phyloP scores from a whole-genome alignment of 1,140 invertebrate genomes.

The Macrotrachela quadricornifera region DNA sequence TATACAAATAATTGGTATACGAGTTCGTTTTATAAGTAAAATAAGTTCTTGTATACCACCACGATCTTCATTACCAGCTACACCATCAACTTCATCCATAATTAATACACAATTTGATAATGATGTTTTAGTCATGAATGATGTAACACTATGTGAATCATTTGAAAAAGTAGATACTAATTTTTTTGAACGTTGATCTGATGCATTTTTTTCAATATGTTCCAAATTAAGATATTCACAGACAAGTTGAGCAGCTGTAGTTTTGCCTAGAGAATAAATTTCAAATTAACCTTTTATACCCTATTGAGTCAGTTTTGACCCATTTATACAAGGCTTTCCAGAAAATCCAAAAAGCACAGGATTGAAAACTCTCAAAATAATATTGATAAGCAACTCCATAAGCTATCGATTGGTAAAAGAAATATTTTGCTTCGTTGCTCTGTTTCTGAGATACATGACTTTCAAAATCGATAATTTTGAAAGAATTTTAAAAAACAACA shows the following conservation, averaged over 20 bases:
- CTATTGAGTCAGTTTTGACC: too few species aligned
- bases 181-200: constrained; percentile 77
- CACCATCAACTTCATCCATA: constrained; percentile 99
- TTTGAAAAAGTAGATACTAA: constrained; percentile 58
- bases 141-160: constrained; percentile 40
- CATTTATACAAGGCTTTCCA: too few species aligned
- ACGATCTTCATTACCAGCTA: constrained; percentile 96
- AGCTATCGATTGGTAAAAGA: too few species aligned
- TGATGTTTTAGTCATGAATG: constrained; percentile 12
- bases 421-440: too few species aligned
- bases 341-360: too few species aligned
- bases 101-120: constrained; percentile 46
- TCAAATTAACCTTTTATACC: too few species aligned
- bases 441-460: too few species aligned
- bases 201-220: constrained; percentile 84
- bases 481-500: too few species aligned
- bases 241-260: constrained; percentile 32
- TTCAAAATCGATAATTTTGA: too few species aligned
- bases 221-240: constrained; percentile 59
- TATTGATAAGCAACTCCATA: too few species aligned
- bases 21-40: constrained; percentile 61
- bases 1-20: constrained; percentile 87
- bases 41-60: constrained; percentile 84
- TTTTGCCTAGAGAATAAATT: constrained; percentile 25
- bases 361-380: too few species aligned